Base-by-base conservation (phyloP, 2,888 invertebrate genomes). In the Tetanocera ferruginea region DNA sequence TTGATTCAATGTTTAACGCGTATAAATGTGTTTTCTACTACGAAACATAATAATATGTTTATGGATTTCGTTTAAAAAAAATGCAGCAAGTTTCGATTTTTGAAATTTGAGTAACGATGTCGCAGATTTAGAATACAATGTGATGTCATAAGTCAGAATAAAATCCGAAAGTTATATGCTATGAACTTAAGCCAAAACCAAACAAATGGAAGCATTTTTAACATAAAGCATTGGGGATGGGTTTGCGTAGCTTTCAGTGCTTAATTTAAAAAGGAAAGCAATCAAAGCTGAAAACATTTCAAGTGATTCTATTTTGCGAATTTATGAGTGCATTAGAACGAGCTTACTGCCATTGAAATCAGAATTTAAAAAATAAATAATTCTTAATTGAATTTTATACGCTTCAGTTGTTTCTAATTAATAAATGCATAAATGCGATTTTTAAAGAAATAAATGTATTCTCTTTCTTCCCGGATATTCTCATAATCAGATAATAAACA, bases 331-430 rank as follows among this genome's bases (percentile, higher is more conserved):
- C 55, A 55, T 43, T 14, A 60, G 14, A 28, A 28, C 4, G 11
- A n/a, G n/a, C 19, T 66, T 66, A n/a, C 64, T 37, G 34, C 28
- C 8, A 31, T 64, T 28, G 17, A 64, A 28, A n/a, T 17, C 52
- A 52, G 19, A 52, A 8, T 19, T 52, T 52, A 5, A 6, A n/a
- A 49, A 52, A 52, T n/a, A 5, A 6, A 55, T 55, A 55, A 55
- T 55, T 55, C 19, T 23, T 3, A 55, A n/a, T 19, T 1, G 31
- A 25, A 17, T 66, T 28, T 17, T 49, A n/a, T 49, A 74, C 73
- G 75, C 66, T 64, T 75, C 66, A 66, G 55, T 66, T 64, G 25
- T 51, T 73, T 34, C 28, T 51, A 51, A 55, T 75, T 75, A 55
- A 23, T 43, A 55, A 49, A 66, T 17, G 9, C 67, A 55, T 34